Conservation (phyloP, 2,113 vertebrate species). For the Myrmecobius fasciatus region DNA sequence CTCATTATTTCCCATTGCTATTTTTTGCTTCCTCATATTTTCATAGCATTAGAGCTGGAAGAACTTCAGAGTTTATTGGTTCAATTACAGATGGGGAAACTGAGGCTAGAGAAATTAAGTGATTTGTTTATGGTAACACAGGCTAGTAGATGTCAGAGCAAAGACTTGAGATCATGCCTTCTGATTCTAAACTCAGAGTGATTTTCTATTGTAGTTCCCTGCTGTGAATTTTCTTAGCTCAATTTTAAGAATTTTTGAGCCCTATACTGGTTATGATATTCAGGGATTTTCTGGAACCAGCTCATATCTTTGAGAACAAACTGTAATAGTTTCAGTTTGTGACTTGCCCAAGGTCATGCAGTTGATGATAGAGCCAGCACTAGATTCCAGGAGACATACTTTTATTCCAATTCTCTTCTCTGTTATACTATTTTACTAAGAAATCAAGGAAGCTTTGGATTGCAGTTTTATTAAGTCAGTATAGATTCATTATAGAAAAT, state of each 20-base stretch:
- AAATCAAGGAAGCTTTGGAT: background rate
- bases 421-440: background rate
- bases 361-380: background rate
- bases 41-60: background rate
- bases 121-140: background rate
- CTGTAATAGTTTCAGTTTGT: background rate
- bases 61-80: background rate
- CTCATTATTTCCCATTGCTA: background rate
- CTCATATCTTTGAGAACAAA: background rate
- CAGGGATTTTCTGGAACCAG: background rate
- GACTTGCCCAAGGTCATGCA: background rate
- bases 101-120: background rate
- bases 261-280: background rate
- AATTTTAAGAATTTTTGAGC: background rate
- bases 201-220: background rate
- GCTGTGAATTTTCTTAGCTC: background rate
- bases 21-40: background rate
- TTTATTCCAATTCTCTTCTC: background rate
- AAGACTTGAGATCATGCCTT: background rate
- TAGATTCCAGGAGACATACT: background rate
- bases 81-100: background rate
- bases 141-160: background rate
- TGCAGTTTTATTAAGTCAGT: background rate
- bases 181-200: background rate
- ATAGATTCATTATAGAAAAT: background rate